phyloP scores from a whole-genome alignment of 2,113 vertebrate species.

The Rhombomys opimus region DNA sequence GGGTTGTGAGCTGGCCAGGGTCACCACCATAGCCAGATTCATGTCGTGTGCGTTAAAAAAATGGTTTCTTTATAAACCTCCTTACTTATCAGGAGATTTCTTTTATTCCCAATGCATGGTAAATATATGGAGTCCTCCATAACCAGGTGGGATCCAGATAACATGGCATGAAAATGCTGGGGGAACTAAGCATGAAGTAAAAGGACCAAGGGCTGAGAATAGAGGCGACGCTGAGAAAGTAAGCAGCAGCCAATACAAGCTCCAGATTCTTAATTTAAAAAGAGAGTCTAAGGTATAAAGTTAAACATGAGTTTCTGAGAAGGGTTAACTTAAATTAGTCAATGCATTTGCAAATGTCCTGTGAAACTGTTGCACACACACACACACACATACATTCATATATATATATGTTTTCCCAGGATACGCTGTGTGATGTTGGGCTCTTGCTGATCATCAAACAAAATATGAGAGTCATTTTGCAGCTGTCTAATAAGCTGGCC shows the following conservation, averaged over 20 bases:
- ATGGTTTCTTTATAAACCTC: not conserved
- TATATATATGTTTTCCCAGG: not conserved
- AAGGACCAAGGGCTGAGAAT: not conserved
- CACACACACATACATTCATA: too few relatives aligned
- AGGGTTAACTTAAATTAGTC: conserved; percentile 5
- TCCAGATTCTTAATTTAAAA: not conserved
- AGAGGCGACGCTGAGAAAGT: not conserved
- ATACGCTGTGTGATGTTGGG: rapidly evolving
- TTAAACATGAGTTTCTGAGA: not conserved
- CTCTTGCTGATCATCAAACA: not conserved
- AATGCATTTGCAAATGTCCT: not conserved
- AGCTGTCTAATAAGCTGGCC: not conserved
- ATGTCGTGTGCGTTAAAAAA: not conserved
- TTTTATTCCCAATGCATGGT: not conserved
- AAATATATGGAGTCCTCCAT: not conserved
- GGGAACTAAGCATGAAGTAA: not conserved
- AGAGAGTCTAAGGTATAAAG: not conserved
- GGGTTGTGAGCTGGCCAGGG: not conserved
- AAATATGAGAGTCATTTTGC: not conserved
- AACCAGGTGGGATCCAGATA: not conserved
- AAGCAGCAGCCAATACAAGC: not conserved
- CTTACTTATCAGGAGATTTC: not conserved
- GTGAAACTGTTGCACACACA: not conserved
- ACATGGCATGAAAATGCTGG: not conserved
- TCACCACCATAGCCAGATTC: not conserved